Evolutionary conservation across 1,140 invertebrate genomes (phyloP), one percentile per base, ranked within the genome.

Genomic region (Fopius arisanus): DNA sequence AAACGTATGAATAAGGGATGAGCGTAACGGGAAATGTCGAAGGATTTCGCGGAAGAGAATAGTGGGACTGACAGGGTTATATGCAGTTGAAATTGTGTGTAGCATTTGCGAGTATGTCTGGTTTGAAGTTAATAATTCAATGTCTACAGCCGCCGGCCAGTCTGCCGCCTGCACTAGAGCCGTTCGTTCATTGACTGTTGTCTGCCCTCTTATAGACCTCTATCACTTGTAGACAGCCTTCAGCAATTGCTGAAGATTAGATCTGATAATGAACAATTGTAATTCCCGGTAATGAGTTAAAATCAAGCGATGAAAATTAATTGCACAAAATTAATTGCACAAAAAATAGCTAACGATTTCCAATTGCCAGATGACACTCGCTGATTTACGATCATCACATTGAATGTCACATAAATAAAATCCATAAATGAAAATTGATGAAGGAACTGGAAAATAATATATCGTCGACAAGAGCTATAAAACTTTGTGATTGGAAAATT

Each of bases 71-170:
- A 59, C 54, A 59, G 23, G 54, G 54, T 59, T 23, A 62, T 59
- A 62, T 73, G 33, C n/a, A 7, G 29, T 12, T 3, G 3, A n/a
- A 70, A 37, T 62, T 69, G 59, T 76, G 81, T 77, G 69, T 80
- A 74, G 78, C 80, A 74, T 77, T 75, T 77, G 75, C 79, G 80
- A 40, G 76, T 79, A 82, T 78, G 82, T 80, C 82, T 79, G 76
- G 71, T 69, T 28, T 31, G 54, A 51, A 70, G 77, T 87, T 84
- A 87, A 87, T 87, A 87, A 87, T 87, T 86, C 78, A 87, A 77
- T 76, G 78, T 73, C 75, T 68, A 54, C 72, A 74, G 83, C 78
- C 83, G 85, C 81, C 86, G 82, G 84, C 77, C 83, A 82, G 85
- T 85, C 85, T 85, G 84, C 81, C 84, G 83, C 84, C 82, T 76